Evolutionary conservation across 1,140 invertebrate genomes (phyloP).

Genomic region (Melipona quadrifasciata): DNA sequence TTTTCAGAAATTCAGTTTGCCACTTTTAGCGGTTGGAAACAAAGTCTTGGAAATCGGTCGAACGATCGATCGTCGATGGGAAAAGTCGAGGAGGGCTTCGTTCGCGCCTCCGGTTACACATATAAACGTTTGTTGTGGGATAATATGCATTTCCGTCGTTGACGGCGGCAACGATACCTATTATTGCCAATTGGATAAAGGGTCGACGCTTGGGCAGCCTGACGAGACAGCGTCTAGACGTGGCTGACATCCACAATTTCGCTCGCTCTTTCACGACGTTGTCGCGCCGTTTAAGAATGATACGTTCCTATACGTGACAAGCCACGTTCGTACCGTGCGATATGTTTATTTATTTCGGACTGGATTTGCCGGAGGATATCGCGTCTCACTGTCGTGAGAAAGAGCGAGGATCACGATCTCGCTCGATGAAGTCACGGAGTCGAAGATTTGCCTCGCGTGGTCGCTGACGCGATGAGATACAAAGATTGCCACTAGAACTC

Average conservation of each 20-base stretch:
- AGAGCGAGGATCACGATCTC: constrained; percentile 30
- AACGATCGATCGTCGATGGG: neutral
- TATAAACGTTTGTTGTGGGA: constrained; percentile 61
- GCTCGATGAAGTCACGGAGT: neutral
- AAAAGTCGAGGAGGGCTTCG: neutral
- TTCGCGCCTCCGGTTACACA: constrained; percentile 13
- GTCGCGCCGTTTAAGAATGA: constrained; percentile 47
- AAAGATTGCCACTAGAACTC: too few relatives aligned
- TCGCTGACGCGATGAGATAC: neutral
- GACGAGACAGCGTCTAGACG: constrained; percentile 77
- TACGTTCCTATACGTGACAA: constrained; percentile 49
- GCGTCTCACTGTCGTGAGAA: constrained; percentile 26
- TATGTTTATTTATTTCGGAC: constrained; percentile 43
- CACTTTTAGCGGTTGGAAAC: too few relatives aligned
- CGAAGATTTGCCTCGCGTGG: neutral
- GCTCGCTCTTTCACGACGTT: constrained; percentile 45
- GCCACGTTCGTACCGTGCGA: constrained; percentile 25
- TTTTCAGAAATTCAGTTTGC: too few relatives aligned
- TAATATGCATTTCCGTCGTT: constrained; percentile 72
- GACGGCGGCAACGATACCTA: constrained; percentile 56
- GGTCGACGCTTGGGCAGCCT: constrained; percentile 65
- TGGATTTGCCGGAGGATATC: neutral
- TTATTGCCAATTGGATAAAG: constrained; percentile 75
- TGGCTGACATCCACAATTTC: constrained; percentile 70
- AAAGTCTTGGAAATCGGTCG: too few relatives aligned